Base-by-base conservation (phyloP, 2,888 invertebrate species). In the Chrysodeixis includens region DNA sequence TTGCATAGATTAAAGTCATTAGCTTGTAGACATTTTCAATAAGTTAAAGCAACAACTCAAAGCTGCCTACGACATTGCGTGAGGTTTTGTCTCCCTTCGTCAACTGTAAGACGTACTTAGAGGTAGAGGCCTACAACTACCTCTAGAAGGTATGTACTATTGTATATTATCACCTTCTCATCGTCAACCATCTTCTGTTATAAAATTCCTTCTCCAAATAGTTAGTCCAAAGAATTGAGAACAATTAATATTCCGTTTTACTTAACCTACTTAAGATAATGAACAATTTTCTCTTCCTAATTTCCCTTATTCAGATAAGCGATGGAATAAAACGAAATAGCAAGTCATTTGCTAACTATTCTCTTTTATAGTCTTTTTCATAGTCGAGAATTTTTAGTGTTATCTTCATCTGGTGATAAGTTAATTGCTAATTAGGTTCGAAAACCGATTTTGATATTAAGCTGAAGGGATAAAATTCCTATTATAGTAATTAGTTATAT, bases 351-450 rank as follows among this genome's bases (percentile, higher is more conserved):
- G n/a, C 32, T 18, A 40, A 51, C 54, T 9, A 26, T 76, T 71
- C 30, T 63, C 56, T 71, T 71, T 63, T 22, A 71, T 4, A 20
- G 22, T 14, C n/a, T n/a, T n/a, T n/a, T n/a, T n/a, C n/a, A n/a
- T n/a, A n/a, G 20, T 20, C 54, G 40, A 18, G 26, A 53, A 62
- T 54, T 76, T 30, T 16, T 49, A 74, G 20, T 53, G 46, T 54
- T 44, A 69, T 14, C 57, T 53, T 49, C 49, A 49, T 49, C 22
- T n/a, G 16, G 20, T 40, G 26, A 56, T 30, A 14, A 59, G 69
- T 62, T 10, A 12, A 14, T 26, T 44, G 62, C 30, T 70, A 71
- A 55, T 51, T 53, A 16, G 7, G 12, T 2, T n/a, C 6, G 20
- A 61, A 12, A n/a, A 18, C 44, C 20, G 26, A 20, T 49, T 16